phyloP scores from a whole-genome alignment of 1,140 invertebrate species.

The Protaetia brevitarsis region DNA sequence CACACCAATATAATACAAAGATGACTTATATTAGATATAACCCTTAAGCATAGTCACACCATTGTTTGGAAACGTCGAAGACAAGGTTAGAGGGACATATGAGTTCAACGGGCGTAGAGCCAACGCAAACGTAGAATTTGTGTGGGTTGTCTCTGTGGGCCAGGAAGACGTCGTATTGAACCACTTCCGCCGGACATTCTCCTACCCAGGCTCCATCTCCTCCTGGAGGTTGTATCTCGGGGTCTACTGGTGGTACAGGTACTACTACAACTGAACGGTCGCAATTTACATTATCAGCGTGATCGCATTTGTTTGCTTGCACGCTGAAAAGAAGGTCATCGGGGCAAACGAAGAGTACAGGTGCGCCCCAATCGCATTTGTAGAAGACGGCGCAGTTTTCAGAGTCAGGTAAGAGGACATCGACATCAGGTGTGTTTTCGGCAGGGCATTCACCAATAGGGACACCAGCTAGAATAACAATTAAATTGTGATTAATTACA shows the following conservation, averaged over 20 bases:
- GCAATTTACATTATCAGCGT: too few species aligned
- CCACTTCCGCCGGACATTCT: constrained; percentile 6
- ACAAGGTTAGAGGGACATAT: not conserved
- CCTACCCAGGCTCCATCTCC: not conserved
- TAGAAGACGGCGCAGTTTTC: too few species aligned
- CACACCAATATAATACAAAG: not conserved
- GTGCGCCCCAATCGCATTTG: too few species aligned
- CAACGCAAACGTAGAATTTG: not conserved
- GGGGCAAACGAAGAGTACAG: too few species aligned
- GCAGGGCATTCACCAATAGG: too few species aligned
- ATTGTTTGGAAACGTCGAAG: not conserved
- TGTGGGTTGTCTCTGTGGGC: not conserved
- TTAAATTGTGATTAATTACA: too few species aligned
- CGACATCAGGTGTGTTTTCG: too few species aligned
- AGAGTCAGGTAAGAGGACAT: too few species aligned
- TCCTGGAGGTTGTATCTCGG: not conserved
- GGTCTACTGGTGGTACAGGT: not conserved
- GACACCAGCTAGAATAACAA: too few species aligned
- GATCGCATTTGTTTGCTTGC: too few species aligned
- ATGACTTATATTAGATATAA: not conserved
- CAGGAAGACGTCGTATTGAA: not conserved
- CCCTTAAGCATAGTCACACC: not conserved
- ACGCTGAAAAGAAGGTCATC: too few species aligned
- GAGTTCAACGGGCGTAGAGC: not conserved
- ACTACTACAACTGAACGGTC: not conserved